Conservation (phyloP, 1,140 invertebrate species). For the Rhagoletis zephyria region DNA sequence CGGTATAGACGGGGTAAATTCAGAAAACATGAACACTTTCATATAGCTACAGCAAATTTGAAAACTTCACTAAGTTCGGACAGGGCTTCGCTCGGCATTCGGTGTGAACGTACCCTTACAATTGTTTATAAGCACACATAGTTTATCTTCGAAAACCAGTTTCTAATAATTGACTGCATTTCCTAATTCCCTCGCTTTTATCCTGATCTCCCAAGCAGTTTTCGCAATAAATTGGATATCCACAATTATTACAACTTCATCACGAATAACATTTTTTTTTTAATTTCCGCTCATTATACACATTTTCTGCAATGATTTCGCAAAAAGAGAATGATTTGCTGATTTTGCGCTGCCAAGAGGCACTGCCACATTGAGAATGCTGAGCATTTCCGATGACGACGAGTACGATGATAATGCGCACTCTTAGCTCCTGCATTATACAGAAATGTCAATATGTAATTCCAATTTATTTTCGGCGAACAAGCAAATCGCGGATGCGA, state of each 20-base stretch:
- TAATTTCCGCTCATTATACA: slow-evolving; percentile 28
- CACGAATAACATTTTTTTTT: not conserved
- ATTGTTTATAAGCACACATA: too few relatives aligned
- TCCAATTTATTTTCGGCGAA: slow-evolving; percentile 23
- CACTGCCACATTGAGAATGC: not conserved
- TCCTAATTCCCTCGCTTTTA: not conserved
- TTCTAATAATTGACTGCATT: not conserved
- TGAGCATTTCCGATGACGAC: not conserved
- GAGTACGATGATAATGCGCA: slow-evolving; percentile 8
- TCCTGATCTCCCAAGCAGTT: not conserved
- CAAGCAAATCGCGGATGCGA: not conserved
- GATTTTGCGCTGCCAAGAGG: too few relatives aligned
- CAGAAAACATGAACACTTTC: too few relatives aligned
- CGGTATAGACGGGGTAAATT: too few relatives aligned
- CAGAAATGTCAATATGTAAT: slow-evolving; percentile 38
- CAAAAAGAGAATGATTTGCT: not conserved
- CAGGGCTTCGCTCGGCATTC: too few relatives aligned
- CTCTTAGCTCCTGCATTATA: slow-evolving; percentile 31
- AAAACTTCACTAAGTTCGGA: too few relatives aligned
- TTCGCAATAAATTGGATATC: not conserved
- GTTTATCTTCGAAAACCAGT: too few relatives aligned
- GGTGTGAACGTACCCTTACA: too few relatives aligned
- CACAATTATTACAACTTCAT: not conserved
- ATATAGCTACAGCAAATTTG: too few relatives aligned
- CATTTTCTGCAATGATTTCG: not conserved